These are phyloP conservation scores for Conops quadrifasciatus DNA, from an alignment of 2,888 invertebrate genomes.

Conservation along the genomic window DNA sequence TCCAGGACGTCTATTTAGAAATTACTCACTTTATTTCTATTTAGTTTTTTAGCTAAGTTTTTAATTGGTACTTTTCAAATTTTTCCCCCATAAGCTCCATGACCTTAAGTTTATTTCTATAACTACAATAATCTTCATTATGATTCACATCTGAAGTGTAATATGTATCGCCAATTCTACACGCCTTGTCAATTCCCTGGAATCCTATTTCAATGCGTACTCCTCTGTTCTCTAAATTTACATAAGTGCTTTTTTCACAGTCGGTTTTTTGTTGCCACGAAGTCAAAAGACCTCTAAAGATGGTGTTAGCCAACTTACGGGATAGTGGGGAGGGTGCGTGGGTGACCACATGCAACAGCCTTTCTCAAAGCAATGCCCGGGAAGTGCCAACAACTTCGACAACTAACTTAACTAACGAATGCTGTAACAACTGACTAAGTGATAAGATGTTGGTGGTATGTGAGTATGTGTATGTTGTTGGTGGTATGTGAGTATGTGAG, in stretches of 20 bases:
- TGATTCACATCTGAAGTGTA: too few relatives aligned
- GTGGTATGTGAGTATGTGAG: neutral
- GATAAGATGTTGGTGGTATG: conserved; percentile 7
- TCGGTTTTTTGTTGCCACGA: conserved; percentile 12
- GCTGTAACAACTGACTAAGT: conserved; percentile 20
- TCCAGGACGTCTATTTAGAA: too few relatives aligned
- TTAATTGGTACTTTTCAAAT: too few relatives aligned
- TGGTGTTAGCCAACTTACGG: conserved; percentile 30
- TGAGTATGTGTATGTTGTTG: neutral
- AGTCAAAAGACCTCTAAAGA: conserved; percentile 33
- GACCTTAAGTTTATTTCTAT: too few relatives aligned
- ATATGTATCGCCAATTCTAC: too few relatives aligned
- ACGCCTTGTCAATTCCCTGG: too few relatives aligned
- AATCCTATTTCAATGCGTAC: too few relatives aligned
- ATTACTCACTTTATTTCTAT: too few relatives aligned
- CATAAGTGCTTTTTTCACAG: neutral
- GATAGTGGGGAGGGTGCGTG: neutral
- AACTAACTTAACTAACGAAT: conserved; percentile 12
- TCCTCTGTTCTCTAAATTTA: neutral
- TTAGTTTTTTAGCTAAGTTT: too few relatives aligned
- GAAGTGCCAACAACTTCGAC: neutral
- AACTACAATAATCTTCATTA: too few relatives aligned
- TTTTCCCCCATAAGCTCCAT: too few relatives aligned
- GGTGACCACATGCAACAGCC: conserved; percentile 14
- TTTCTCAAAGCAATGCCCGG: too few relatives aligned